These are phyloP conservation scores for Prosapia bicincta DNA, from an alignment of 2,888 invertebrate genomes.

Conservation along the genomic window DNA sequence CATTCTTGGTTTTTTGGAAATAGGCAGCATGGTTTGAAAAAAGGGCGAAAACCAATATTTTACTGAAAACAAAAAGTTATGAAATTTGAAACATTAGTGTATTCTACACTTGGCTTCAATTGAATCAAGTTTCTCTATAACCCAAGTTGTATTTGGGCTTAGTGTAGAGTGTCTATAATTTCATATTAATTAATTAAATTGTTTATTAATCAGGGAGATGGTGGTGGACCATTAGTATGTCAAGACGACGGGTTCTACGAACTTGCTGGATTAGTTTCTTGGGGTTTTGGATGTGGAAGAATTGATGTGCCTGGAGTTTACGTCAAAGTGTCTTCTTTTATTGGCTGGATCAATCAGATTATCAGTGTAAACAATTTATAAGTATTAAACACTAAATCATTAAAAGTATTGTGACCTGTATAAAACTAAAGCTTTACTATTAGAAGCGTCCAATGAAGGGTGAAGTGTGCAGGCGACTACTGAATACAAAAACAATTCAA, in stretches of 20 bases:
- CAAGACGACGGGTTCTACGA: conserved; percentile 91
- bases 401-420: background rate
- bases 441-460: background rate
- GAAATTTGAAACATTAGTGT: too few relatives aligned
- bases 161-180: too few relatives aligned
- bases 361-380: conserved; percentile 81
- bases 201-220: conserved; percentile 87
- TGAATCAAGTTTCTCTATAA: too few relatives aligned
- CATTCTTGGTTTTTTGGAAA: too few relatives aligned
- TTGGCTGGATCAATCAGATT: conserved; percentile 96
- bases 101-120: too few relatives aligned
- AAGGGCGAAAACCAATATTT: too few relatives aligned
- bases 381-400: background rate
- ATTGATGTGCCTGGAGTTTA: conserved; percentile 95
- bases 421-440: background rate
- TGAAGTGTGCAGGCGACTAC: background rate
- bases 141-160: too few relatives aligned
- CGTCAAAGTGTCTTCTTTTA: conserved; percentile 92
- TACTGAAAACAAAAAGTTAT: too few relatives aligned
- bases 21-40: too few relatives aligned
- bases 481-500: background rate
- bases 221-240: conserved; percentile 90
- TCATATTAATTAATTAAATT: too few relatives aligned
- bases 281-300: conserved; percentile 94
- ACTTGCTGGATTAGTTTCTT: conserved; percentile 88